These are phyloP conservation scores for Euwallacea similis DNA, from an alignment of 1,140 invertebrate genomes.

Conservation along the genomic window DNA sequence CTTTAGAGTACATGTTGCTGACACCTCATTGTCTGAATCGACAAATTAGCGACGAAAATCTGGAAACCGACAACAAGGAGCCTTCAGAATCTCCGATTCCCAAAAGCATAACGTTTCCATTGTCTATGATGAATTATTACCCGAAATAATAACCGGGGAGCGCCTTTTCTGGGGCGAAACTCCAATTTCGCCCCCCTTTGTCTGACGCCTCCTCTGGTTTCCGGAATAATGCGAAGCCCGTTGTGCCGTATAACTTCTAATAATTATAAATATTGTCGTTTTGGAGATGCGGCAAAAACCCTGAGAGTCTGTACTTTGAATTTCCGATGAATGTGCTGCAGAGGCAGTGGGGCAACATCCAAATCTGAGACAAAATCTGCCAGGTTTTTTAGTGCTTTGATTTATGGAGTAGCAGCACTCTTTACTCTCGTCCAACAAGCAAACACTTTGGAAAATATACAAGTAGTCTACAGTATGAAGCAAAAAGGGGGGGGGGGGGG, in stretches of 20 bases:
- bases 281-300: not conserved
- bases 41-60: slow-evolving; percentile 26
- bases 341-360: too few species aligned
- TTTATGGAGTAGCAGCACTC: too few species aligned
- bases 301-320: too few species aligned
- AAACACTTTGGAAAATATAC: too few species aligned
- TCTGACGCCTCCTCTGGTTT: slow-evolving; percentile 19
- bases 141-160: slow-evolving; percentile 26
- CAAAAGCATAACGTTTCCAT: slow-evolving; percentile 28
- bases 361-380: too few species aligned
- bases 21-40: slow-evolving; percentile 20
- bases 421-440: too few species aligned
- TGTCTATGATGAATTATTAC: slow-evolving; percentile 30
- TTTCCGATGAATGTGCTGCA: too few species aligned
- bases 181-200: slow-evolving; percentile 19
- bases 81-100: slow-evolving; percentile 10
- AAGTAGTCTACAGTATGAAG: too few species aligned
- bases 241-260: slow-evolving; percentile 18
- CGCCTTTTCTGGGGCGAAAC: slow-evolving; percentile 19
- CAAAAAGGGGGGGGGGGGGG: too few species aligned
- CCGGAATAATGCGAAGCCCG: slow-evolving; percentile 9
- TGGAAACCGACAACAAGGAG: slow-evolving; percentile 22
- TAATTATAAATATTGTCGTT: slow-evolving; percentile 31
- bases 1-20: not conserved
- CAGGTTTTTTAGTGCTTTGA: too few species aligned